phyloP scores from a whole-genome alignment of 2,113 vertebrate genomes.

The Strix uralensis region DNA sequence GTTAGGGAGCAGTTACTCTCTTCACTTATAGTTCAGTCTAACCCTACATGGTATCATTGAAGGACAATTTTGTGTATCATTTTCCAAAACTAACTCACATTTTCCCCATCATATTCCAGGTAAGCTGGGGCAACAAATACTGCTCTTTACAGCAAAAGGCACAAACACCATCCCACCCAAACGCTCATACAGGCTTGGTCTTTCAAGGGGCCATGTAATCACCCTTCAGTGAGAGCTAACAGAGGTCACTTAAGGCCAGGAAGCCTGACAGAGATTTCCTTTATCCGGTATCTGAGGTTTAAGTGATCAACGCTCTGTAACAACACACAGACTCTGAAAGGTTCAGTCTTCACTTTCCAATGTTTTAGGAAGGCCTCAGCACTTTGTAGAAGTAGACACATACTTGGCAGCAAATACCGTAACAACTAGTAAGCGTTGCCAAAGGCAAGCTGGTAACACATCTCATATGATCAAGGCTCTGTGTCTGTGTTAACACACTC shows the following conservation, averaged over 20 bases:
- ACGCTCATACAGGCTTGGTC: background rate
- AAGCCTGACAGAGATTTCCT: background rate
- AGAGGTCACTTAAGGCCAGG: background rate
- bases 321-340: background rate
- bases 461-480: background rate
- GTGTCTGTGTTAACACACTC: background rate
- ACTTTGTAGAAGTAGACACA: background rate
- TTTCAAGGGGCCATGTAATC: background rate
- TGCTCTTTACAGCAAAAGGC: background rate
- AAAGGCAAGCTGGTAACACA: background rate
- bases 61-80: background rate
- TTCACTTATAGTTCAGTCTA: background rate
- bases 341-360: background rate
- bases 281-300: background rate
- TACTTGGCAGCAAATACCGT: conserved; percentile 34
- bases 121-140: background rate
- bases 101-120: background rate
- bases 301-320: background rate
- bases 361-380: background rate
- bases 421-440: background rate
- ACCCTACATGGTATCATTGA: background rate
- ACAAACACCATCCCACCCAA: background rate
- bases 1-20: background rate
- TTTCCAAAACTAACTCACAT: background rate
- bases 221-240: background rate